Base-by-base conservation (phyloP, 1,140 invertebrate species). In the Drosophila nigromelanica region DNA sequence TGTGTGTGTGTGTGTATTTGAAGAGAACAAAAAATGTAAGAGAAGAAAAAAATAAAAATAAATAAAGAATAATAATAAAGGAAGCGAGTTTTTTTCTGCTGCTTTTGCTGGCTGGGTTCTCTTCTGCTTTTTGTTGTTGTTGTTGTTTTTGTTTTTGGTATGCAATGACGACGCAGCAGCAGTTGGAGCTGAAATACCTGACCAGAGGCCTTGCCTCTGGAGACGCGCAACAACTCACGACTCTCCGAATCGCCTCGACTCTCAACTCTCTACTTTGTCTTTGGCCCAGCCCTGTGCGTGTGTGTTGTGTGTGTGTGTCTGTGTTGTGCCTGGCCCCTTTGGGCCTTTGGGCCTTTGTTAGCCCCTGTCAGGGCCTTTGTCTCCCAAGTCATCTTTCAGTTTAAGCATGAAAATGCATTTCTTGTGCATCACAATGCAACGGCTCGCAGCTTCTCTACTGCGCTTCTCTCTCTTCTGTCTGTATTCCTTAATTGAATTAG, bases 331-430 rank as follows among this genome's bases (percentile, higher is more conserved):
- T 62, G 50, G 60, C 61, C 59, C 60, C 47, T 51, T 51, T 40
- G 42, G 51, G 47, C 60, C 47, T 51, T 51, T 40, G 42, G 51
- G 47, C 42, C 60, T 55, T 55, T 68, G 18, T 60, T 37, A 30
- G 52, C 54, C 52, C 50, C 45, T 51, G 37, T 42, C 43, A 24
- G 40, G 60, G 52, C 50, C 63, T 73, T 64, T 67, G 61, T 66
- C 69, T 66, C 39, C 60, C 54, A 64, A 72, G 52, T 72, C 61
- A 72, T 78, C 66, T 63, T 60, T 87, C 52, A 74, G 74, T 72
- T 69, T 67, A 51, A 71, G 70, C 79, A 63, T 81, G 74, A 86
- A 86, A 80, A 81, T 86, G 63, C 74, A 87, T 61, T 73, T 73
- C 58, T 75, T 60, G 72, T 52, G 42, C 40, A 56, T 40, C 69